A percentile compares a stretch with the other conserved stretches of the same genome.
Conservation (phyloP, 2,888 invertebrate species). For the Corbicula japonica region DNA sequence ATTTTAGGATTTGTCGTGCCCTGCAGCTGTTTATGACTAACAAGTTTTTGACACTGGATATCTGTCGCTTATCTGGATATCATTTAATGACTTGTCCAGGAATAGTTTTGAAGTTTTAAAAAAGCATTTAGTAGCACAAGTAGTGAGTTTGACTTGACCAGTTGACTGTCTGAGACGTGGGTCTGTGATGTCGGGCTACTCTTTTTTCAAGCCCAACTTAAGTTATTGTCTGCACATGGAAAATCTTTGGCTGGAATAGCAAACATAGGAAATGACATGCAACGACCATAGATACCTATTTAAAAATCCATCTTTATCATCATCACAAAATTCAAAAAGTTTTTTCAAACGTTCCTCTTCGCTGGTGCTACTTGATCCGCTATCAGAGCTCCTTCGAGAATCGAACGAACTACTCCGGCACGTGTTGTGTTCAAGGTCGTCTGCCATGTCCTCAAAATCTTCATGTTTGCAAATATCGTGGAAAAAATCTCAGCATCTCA, state of each 20-base stretch:
- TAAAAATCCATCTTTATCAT: constrained; percentile 90
- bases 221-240: too few species aligned
- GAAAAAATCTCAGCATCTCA: constrained; percentile 46
- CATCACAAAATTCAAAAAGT: constrained; percentile 91
- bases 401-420: constrained; percentile 79
- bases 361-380: constrained; percentile 89
- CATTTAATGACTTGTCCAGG: too few species aligned
- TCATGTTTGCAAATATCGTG: constrained; percentile 39
- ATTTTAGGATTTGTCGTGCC: too few species aligned
- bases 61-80: too few species aligned
- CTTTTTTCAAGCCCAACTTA: too few species aligned
- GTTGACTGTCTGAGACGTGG: too few species aligned
- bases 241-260: not conserved
- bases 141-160: too few species aligned
- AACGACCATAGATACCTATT: constrained; percentile 88
- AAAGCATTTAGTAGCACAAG: too few species aligned
- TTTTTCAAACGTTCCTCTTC: constrained; percentile 90
- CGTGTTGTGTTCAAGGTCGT: constrained; percentile 18
- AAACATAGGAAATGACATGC: not conserved
- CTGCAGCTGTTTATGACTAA: too few species aligned
- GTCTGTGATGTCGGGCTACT: too few species aligned
- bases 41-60: too few species aligned
- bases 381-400: constrained; percentile 81
- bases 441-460: constrained; percentile 42
- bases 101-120: too few species aligned